These are phyloP conservation scores for Rostratula benghalensis DNA, from an alignment of 2,113 vertebrate genomes.

Conservation along the genomic window DNA sequence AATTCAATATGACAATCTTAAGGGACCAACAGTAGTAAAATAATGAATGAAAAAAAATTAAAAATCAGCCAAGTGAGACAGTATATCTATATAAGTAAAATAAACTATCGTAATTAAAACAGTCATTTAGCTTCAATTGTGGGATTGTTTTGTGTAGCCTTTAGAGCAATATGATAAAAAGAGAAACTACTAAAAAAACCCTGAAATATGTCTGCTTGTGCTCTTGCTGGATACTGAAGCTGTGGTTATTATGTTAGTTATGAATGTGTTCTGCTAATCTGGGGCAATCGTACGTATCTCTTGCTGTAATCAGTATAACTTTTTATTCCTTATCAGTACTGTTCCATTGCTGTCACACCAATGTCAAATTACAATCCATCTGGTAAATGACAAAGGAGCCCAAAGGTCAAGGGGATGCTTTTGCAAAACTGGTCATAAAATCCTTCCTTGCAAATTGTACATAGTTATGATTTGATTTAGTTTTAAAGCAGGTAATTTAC, in stretches of 20 bases:
- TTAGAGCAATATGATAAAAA: not conserved
- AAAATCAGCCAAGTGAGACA: constrained; percentile 22
- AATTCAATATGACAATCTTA: constrained; percentile 29
- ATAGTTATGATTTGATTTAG: not conserved
- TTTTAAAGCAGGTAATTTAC: not conserved
- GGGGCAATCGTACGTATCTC: not conserved
- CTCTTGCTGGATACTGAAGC: not conserved
- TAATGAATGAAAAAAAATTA: constrained; percentile 42
- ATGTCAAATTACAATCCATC: constrained; percentile 39
- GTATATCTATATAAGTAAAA: not conserved
- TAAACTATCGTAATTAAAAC: constrained; percentile 22
- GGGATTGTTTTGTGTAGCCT: not conserved
- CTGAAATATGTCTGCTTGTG: not conserved
- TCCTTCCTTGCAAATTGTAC: not conserved
- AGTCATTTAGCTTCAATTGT: not conserved
- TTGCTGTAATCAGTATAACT: not conserved
- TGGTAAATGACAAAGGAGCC: not conserved
- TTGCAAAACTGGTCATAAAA: not conserved
- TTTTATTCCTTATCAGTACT: constrained; percentile 3
- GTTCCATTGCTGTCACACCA: not conserved
- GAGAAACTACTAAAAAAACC: not conserved
- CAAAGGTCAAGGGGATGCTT: constrained; percentile 35
- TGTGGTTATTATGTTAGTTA: not conserved
- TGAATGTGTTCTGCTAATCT: not conserved
- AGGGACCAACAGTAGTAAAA: constrained; percentile 53